These are phyloP conservation scores for Heterohyrax brucei DNA, from an alignment of 2,797 vertebrate species.

Conservation along the genomic window DNA sequence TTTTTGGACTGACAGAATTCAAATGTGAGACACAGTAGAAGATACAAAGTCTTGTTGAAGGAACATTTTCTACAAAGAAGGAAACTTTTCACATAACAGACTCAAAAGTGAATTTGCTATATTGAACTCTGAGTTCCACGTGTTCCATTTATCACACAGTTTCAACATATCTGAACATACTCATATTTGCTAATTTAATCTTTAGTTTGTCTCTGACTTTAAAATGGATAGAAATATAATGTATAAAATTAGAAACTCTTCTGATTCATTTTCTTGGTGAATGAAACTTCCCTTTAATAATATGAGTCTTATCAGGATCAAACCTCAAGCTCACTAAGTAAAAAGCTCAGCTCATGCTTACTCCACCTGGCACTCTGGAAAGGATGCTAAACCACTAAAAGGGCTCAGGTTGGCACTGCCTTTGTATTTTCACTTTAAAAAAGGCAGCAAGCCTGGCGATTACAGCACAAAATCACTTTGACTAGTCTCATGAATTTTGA, in stretches of 20 bases:
- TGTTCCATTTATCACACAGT: background rate
- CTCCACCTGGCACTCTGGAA: background rate
- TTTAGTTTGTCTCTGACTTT: background rate
- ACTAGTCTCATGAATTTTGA: constrained; percentile 51
- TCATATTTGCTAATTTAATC: constrained; percentile 20
- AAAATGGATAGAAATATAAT: constrained; percentile 48
- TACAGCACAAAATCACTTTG: constrained; percentile 55
- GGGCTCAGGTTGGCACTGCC: background rate
- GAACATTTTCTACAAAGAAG: constrained; percentile 1
- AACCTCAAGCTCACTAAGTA: constrained; percentile 56
- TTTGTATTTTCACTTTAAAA: constrained; percentile 61
- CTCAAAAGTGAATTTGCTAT: constrained; percentile 34
- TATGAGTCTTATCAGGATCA: constrained; percentile 36
- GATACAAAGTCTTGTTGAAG: too few relatives aligned
- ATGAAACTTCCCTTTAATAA: constrained; percentile 48
- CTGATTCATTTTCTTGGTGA: constrained; percentile 29
- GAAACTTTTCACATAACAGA: background rate
- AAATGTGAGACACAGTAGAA: too few relatives aligned
- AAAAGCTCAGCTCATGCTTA: constrained; percentile 32
- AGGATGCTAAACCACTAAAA: background rate
- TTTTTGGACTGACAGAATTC: too few relatives aligned
- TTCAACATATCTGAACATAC: background rate
- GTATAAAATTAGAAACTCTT: constrained; percentile 47
- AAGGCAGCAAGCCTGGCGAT: constrained; percentile 35
- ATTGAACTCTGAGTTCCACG: constrained; percentile 45